A percentile compares a stretch with the other conserved stretches of the same genome.
Conservation (phyloP, 1,140 invertebrate genomes). For the Drosophila eugracilis region DNA sequence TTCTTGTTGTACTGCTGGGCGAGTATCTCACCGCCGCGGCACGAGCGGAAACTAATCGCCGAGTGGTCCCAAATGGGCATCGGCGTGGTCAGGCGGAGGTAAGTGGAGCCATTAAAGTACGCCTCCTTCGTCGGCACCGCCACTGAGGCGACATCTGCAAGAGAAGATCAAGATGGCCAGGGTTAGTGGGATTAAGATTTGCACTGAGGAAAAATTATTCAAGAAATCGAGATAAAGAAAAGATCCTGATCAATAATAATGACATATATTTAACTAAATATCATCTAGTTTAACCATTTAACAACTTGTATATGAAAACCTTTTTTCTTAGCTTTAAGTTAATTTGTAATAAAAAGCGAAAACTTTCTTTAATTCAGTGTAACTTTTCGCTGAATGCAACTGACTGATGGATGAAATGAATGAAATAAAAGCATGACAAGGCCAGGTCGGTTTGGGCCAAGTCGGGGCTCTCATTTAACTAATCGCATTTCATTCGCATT, state of each 20-base stretch:
- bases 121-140: conserved; percentile 88
- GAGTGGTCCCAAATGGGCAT: conserved; percentile 91
- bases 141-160: conserved; percentile 71
- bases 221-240: background rate
- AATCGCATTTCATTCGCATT: conserved; percentile 71
- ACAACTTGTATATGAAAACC: no score
- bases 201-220: background rate
- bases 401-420: conserved; percentile 21
- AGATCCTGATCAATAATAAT: background rate
- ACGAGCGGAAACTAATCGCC: conserved; percentile 92
- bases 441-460: conserved; percentile 52
- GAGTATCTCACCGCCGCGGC: conserved; percentile 90
- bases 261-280: background rate
- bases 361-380: background rate
- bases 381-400: conserved; percentile 1
- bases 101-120: conserved; percentile 92
- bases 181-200: conserved; percentile 15
- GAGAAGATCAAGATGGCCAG: conserved; percentile 30
- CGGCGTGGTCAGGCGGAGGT: conserved; percentile 88
- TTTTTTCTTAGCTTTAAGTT: no score
- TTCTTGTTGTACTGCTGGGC: conserved; percentile 89
- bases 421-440: conserved; percentile 57
- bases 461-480: conserved; percentile 53
- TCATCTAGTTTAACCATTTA: no score
- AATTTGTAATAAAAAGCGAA: background rate